Evolutionary conservation across 2,113 vertebrate genomes (phyloP).

Genomic region (Vicugna pacos): DNA sequence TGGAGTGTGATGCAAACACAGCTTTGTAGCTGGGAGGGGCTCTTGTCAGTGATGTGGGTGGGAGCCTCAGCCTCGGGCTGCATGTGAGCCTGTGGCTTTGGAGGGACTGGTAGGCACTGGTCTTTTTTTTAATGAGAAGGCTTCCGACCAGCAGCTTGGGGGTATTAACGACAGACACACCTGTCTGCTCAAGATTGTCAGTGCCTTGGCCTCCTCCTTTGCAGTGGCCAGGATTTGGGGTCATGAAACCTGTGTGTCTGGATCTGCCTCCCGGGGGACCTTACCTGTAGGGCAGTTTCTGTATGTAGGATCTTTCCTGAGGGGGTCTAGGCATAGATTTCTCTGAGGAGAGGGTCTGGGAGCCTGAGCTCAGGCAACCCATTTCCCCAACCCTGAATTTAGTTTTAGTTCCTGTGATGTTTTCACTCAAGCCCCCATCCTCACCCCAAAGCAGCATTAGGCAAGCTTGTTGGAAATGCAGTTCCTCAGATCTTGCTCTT

Average conservation of each 20-base stretch:
- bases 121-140: background rate
- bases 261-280: background rate
- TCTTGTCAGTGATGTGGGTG: background rate
- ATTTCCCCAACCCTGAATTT: background rate
- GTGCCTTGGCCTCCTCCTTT: background rate
- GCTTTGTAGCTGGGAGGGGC: background rate
- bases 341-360: background rate
- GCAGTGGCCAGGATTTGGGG: background rate
- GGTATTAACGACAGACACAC: background rate
- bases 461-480: background rate
- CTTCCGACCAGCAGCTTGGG: background rate
- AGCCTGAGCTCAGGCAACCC: background rate
- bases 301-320: background rate
- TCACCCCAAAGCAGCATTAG: background rate
- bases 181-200: background rate
- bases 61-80: background rate
- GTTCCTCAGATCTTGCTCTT: background rate
- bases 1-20: background rate
- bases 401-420: background rate
- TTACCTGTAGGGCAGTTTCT: background rate
- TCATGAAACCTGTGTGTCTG: background rate
- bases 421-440: background rate
- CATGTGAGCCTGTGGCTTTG: background rate
- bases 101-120: background rate
- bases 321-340: background rate